Percentiles rank a stretch among this genome's conserved stretches.
Conservation (phyloP, 2,888 invertebrate genomes). For the Ischnura elegans region DNA sequence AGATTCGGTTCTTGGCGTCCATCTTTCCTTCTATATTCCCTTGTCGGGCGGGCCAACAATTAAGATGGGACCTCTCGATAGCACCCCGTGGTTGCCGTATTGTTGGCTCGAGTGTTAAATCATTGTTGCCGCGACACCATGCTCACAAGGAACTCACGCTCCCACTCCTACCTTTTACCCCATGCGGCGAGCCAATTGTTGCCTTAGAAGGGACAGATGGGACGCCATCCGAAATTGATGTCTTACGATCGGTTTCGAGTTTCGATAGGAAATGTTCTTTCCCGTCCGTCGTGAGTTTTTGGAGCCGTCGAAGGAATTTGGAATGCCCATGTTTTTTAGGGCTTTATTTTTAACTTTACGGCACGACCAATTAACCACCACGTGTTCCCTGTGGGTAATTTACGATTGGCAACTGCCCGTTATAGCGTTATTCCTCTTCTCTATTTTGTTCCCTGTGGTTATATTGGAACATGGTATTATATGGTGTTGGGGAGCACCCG, state of each 20-base stretch:
- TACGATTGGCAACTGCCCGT: background rate
- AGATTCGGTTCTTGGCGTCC: background rate
- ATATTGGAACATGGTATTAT: background rate
- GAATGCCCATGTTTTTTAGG: background rate
- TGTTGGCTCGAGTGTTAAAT: slow-evolving; percentile 61
- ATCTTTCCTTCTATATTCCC: background rate
- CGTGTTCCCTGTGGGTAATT: background rate
- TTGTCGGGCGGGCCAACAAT: slow-evolving; percentile 40
- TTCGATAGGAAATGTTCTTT: slow-evolving; percentile 54
- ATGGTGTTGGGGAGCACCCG: background rate
- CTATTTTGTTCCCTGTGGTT: background rate
- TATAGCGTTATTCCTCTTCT: background rate
- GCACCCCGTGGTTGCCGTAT: slow-evolving; percentile 58
- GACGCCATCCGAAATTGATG: slow-evolving; percentile 54
- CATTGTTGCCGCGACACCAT: slow-evolving; percentile 59
- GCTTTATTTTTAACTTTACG: slow-evolving; percentile 18
- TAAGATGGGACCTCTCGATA: slow-evolving; percentile 61
- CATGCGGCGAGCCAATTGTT: slow-evolving; percentile 56
- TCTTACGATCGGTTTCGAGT: slow-evolving; percentile 44
- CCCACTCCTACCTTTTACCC: background rate
- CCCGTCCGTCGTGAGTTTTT: background rate
- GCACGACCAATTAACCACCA: slow-evolving; percentile 12
- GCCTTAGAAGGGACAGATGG: slow-evolving; percentile 51
- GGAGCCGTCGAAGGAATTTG: slow-evolving; percentile 5
- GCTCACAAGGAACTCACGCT: background rate